These are phyloP conservation scores for Glaucomys volans DNA, from an alignment of 2,113 vertebrate species.

Conservation along the genomic window DNA sequence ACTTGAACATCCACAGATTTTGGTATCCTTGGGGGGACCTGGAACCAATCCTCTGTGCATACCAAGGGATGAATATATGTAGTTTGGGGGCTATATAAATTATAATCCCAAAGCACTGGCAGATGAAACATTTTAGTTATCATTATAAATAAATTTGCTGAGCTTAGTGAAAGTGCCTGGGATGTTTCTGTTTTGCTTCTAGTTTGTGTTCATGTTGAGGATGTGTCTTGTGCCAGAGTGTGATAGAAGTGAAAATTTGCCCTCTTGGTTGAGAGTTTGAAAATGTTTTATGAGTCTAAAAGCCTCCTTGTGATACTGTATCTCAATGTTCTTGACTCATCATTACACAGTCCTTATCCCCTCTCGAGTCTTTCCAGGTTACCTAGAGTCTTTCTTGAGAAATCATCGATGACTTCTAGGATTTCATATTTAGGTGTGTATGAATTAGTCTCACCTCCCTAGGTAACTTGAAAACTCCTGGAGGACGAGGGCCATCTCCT, in stretches of 20 bases:
- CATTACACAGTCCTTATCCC: not conserved
- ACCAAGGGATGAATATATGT: too few relatives aligned
- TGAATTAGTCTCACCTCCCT: not conserved
- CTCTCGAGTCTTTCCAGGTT: not conserved
- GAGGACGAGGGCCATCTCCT: not conserved
- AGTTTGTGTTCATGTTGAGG: not conserved
- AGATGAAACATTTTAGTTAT: not conserved
- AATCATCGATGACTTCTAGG: not conserved
- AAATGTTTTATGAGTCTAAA: not conserved
- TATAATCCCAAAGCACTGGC: not conserved
- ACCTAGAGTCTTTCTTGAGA: not conserved
- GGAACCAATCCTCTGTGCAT: not conserved
- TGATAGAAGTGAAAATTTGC: constrained; percentile 22
- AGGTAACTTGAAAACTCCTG: not conserved
- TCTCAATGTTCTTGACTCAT: not conserved
- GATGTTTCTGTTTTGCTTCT: not conserved
- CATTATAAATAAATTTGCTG: not conserved
- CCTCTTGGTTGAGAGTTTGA: not conserved
- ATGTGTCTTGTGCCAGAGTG: not conserved
- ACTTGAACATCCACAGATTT: not conserved
- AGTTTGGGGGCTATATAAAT: not conserved
- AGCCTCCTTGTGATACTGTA: not conserved
- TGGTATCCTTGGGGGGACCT: not conserved
- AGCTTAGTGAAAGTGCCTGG: rapidly evolving
- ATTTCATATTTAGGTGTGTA: not conserved